Conservation (phyloP, 2,888 invertebrate species). For the Boloria selene region DNA sequence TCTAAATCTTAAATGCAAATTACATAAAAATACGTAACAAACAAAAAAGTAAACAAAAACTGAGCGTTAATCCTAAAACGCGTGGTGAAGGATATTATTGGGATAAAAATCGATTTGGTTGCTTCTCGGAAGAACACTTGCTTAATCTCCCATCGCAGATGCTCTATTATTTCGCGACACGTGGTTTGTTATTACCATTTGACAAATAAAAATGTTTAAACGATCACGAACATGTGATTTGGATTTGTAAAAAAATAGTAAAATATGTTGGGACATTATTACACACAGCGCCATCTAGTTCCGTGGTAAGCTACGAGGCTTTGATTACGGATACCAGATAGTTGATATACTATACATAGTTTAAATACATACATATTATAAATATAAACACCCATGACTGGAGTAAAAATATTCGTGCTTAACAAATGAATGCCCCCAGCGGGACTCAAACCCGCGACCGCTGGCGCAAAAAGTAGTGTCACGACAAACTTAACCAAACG, state of each 20-base stretch:
- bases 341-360: too few relatives aligned
- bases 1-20: not conserved
- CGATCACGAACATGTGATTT: not conserved
- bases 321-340: too few relatives aligned
- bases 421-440: too few relatives aligned
- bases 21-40: slow-evolving; percentile 30
- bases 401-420: too few relatives aligned
- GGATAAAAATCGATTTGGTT: slow-evolving; percentile 59
- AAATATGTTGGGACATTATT: too few relatives aligned
- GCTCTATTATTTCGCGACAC: slow-evolving; percentile 72
- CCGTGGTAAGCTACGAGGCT: too few relatives aligned
- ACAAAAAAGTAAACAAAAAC: slow-evolving; percentile 47
- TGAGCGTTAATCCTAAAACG: slow-evolving; percentile 64
- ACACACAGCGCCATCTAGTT: too few relatives aligned
- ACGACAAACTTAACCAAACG: too few relatives aligned
- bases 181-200: slow-evolving; percentile 55
- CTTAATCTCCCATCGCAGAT: slow-evolving; percentile 72
- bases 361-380: too few relatives aligned
- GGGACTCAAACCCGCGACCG: too few relatives aligned
- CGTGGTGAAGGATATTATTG: slow-evolving; percentile 46
- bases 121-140: slow-evolving; percentile 76
- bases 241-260: not conserved
- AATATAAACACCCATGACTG: too few relatives aligned
- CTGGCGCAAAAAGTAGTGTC: too few relatives aligned
- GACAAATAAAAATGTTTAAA: slow-evolving; percentile 17